Conservation (phyloP, 2,888 invertebrate species). For the Aphrophora alni region DNA sequence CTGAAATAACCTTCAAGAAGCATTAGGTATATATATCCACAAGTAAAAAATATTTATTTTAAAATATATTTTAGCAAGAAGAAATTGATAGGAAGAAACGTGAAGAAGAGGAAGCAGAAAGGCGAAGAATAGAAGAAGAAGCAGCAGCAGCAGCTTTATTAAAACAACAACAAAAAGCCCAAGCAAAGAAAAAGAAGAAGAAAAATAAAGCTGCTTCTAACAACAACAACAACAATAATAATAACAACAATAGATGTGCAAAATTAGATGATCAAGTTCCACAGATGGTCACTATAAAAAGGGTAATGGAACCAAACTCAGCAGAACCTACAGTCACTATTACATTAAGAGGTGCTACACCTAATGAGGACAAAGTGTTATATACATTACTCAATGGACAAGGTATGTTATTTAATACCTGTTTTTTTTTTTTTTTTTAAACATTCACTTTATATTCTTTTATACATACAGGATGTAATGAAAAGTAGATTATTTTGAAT, state of each 20-base stretch:
- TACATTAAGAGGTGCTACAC: conserved; percentile 74
- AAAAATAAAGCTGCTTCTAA: conserved; percentile 16
- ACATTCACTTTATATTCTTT: conserved; percentile 26
- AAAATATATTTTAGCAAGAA: conserved; percentile 58
- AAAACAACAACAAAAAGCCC: conserved; percentile 35
- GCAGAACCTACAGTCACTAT: conserved; percentile 78
- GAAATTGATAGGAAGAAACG: conserved; percentile 57
- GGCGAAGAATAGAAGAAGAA: conserved; percentile 57
- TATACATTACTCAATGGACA: conserved; percentile 67
- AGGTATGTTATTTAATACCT: conserved; percentile 51
- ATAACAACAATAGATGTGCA: conserved; percentile 19
- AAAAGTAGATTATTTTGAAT: too few relatives aligned
- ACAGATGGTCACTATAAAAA: conserved; percentile 73
- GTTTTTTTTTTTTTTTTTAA: too few relatives aligned
- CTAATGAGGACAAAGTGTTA: conserved; percentile 74
- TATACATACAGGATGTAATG: too few relatives aligned
- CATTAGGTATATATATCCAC: too few relatives aligned
- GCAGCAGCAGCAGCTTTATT: conserved; percentile 51
- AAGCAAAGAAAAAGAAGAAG: conserved; percentile 45
- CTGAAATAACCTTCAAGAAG: too few relatives aligned
- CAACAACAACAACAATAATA: conserved; percentile 10
- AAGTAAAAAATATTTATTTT: too few relatives aligned
- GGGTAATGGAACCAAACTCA: conserved; percentile 70
- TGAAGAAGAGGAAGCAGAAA: conserved; percentile 58
- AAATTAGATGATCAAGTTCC: conserved; percentile 45